Evolutionary conservation across 2,797 vertebrate species (phyloP).

Genomic region (Odontamblyopus rebecca): DNA sequence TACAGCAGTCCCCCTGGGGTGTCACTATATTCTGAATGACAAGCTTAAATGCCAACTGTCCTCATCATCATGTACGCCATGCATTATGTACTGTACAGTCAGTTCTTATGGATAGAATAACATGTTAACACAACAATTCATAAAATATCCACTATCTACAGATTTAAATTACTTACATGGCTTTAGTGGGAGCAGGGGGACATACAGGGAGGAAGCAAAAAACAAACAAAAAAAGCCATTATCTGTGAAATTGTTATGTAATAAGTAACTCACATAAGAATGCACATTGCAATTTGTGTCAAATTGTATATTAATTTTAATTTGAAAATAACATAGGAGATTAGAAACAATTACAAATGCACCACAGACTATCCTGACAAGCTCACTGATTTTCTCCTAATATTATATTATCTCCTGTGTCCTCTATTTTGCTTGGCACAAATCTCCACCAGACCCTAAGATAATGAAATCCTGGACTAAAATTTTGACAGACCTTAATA

Average conservation of each 20-base stretch:
- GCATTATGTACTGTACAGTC: slow-evolving; percentile 53
- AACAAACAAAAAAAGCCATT: not conserved
- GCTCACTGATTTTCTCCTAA: not conserved
- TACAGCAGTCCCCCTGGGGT: slow-evolving; percentile 32
- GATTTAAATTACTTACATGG: slow-evolving; percentile 5
- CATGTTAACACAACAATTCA: slow-evolving; percentile 8
- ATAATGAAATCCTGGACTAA: not conserved
- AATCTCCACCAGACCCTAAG: not conserved
- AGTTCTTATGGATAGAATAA: slow-evolving; percentile 29
- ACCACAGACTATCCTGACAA: not conserved
- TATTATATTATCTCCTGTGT: not conserved
- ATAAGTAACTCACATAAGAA: not conserved
- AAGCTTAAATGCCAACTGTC: slow-evolving; percentile 58
- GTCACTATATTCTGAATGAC: slow-evolving; percentile 53
- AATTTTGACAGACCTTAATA: not conserved
- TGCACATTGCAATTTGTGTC: not conserved
- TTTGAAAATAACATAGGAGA: not conserved
- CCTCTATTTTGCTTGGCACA: slow-evolving; percentile 5
- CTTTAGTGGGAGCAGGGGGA: not conserved
- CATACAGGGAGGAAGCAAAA: not conserved
- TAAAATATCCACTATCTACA: slow-evolving; percentile 4
- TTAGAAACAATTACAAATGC: not conserved
- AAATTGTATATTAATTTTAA: not conserved
- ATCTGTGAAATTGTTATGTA: not conserved
- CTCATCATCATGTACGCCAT: slow-evolving; percentile 47